Base-by-base conservation (phyloP, 2,113 vertebrate species). In the Morone saxatilis region DNA sequence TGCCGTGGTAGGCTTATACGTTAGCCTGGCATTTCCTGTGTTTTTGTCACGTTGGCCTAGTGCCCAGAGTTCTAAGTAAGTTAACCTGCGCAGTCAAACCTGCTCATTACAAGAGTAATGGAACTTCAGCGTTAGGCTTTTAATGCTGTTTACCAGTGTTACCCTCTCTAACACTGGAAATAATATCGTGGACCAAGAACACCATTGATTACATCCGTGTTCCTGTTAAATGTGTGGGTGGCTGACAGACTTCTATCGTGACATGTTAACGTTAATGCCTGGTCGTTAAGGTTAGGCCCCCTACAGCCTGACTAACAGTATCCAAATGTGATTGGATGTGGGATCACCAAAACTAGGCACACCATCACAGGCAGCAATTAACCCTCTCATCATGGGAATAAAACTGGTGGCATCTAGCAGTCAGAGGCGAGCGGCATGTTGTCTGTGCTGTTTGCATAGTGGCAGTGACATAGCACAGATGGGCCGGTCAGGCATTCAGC, bases 381-480 rank as follows among this genome's bases (percentile, higher is more conserved):
- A 36, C n/a, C 36, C 16, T 76, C 41, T 47, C 12, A 20, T 7
- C 12, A 20, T 7, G 6, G 63, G 14, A 50, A 16, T 76, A n/a
- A 1, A 31, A 57, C 22, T 38, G 40, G 14, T 61, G 14, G 66
- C 17, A 17, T 78, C 12, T 17, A 54, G 25, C 36, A 43, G 41
- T 51, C 6, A 6, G 19, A 65, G 71, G 54, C 73, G 78, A 56
- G 63, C 67, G 47, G 50, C 53, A 56, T 51, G 20, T 62, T 73
- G 76, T 60, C 14, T 53, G 40, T 63, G 54, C 57, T 73, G 67
- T 81, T 71, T 80, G 78, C 72, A 59, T 63, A 74, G 83, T 80
- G 87, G 45, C 73, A 57, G 0, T 75, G 74, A 61, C 69, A 81
- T 59, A 53, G 82, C 71, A 75, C 85, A 90, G 72, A 85, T 78